Conservation (phyloP, 1,140 invertebrate species). For the Lysiphlebus fabarum region DNA sequence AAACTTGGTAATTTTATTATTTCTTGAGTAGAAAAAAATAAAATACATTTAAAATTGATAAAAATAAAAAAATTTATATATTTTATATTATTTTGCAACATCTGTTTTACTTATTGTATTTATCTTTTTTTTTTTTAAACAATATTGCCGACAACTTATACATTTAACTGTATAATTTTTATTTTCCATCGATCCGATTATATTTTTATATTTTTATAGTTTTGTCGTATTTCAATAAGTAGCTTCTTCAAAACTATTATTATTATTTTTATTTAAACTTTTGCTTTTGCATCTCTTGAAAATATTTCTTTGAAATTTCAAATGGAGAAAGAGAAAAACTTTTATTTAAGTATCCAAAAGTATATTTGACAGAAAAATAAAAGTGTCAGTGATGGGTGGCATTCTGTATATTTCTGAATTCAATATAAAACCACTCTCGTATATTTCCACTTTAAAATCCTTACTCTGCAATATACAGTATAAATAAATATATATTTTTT, state of each 20-base stretch:
- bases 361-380: conserved; percentile 6
- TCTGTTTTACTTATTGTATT: background rate
- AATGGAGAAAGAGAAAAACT: conserved; percentile 8
- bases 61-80: background rate
- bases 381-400: background rate
- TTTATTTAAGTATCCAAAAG: conserved; percentile 25
- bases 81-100: conserved; percentile 9
- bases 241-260: conserved; percentile 1
- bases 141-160: background rate
- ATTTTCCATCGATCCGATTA: background rate
- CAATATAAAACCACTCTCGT: conserved; percentile 23
- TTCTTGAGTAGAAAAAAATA: no score
- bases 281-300: background rate
- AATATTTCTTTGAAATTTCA: background rate
- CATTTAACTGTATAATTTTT: background rate
- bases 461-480: background rate
- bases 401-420: conserved; percentile 17
- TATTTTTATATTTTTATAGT: background rate
- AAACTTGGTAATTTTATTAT: no score
- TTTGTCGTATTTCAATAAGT: background rate
- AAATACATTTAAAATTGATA: background rate
- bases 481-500: background rate
- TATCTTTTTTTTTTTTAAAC: background rate
- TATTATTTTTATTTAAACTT: background rate
- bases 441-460: conserved; percentile 7